Conservation (phyloP, 2,113 vertebrate species). For the Gymnocephalus cernua region DNA sequence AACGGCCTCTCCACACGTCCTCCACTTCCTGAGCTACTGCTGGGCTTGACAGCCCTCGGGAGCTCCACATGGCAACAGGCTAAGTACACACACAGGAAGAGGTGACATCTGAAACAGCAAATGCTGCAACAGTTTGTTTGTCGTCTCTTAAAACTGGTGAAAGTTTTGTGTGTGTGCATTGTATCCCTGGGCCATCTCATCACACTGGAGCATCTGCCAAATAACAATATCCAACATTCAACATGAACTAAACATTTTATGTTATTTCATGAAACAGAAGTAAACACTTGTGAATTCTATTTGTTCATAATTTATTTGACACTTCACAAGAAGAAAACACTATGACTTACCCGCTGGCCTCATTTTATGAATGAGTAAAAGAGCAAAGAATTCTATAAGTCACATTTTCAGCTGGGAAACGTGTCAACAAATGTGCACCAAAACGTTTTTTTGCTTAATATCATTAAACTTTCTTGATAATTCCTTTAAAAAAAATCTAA, state of each 20-base stretch:
- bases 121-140: constrained; percentile 61
- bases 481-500: constrained; percentile 19
- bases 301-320: not conserved
- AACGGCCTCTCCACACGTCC: constrained; percentile 52
- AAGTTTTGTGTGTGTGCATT: constrained; percentile 29
- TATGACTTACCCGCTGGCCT: constrained; percentile 1
- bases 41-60: constrained; percentile 55
- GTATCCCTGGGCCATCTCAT: not conserved
- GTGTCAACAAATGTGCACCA: not conserved
- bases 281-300: not conserved
- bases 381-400: not conserved
- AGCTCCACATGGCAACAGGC: constrained; percentile 71
- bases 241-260: not conserved
- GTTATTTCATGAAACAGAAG: not conserved
- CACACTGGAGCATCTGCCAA: constrained; percentile 7
- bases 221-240: not conserved
- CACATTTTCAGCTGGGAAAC: constrained; percentile 4
- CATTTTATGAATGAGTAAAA: constrained; percentile 10
- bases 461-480: constrained; percentile 22
- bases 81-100: constrained; percentile 75
- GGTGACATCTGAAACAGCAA: constrained; percentile 78
- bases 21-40: constrained; percentile 71
- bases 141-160: constrained; percentile 32
- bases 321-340: not conserved
- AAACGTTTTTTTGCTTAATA: not conserved